phyloP scores from a whole-genome alignment of 2,113 vertebrate genomes.

The Hemiprocne comata region DNA sequence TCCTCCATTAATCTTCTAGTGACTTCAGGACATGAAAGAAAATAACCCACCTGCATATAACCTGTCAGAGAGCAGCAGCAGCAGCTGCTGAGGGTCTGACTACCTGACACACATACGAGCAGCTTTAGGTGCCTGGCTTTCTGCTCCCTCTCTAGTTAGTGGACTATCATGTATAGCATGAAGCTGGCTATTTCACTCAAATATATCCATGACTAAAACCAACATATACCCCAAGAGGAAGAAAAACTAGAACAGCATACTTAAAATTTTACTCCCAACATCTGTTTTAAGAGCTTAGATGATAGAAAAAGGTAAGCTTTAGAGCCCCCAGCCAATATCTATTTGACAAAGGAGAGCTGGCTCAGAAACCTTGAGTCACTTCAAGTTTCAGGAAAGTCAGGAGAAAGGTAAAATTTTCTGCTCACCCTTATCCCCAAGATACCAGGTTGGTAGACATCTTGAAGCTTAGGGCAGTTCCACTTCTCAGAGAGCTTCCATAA shows the following conservation, averaged over 20 bases:
- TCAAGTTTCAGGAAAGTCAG: not conserved
- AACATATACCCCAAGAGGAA: not conserved
- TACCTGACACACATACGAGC: not conserved
- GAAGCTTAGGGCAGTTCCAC: not conserved
- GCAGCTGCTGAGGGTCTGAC: not conserved
- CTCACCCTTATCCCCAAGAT: not conserved
- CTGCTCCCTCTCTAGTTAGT: not conserved
- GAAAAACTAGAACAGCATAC: not conserved
- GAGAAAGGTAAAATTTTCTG: not conserved
- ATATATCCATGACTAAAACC: not conserved
- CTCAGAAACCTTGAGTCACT: not conserved
- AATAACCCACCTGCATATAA: not conserved
- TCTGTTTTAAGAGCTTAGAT: not conserved
- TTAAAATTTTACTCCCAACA: not conserved
- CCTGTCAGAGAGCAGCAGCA: not conserved
- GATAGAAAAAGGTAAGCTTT: not conserved
- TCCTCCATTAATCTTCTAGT: not conserved
- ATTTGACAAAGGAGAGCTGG: not conserved
- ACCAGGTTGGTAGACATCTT: not conserved
- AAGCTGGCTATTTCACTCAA: not conserved
- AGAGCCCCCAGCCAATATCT: not conserved
- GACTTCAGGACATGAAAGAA: not conserved
- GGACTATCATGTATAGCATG: accelerated
- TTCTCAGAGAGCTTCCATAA: not conserved
- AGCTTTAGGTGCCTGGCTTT: not conserved